Evolutionary conservation across 2,888 invertebrate species (phyloP), one percentile per base, ranked within the genome.

Genomic region (Choreutis nemorana): DNA sequence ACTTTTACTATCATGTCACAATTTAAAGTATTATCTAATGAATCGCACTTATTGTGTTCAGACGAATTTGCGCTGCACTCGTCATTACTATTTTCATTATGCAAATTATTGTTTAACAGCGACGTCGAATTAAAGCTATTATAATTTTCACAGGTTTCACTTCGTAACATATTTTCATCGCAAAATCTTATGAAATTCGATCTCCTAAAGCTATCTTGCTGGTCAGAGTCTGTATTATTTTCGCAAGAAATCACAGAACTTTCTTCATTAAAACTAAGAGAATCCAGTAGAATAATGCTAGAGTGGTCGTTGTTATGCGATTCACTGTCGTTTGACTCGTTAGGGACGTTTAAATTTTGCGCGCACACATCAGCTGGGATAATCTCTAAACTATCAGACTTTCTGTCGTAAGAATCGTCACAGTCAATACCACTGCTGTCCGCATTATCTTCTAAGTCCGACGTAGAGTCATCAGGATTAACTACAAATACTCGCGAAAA

Each of bases 401-500:
- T 77, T 44, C 67, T 73, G 41, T 75, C 75, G 42, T 85, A 85
- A 39, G 86, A 83, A 50, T 87, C 87, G 16, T 86, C 86, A 26
- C 84, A 83, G 43, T 85, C 82, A 27, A 78, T 83, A 23, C 84
- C 83, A 32, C 80, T 80, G 37, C 80, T 78, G 37, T 82, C 83
- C 1, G 83, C 83, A 32, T 83, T 82, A 42, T 81, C 77, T 30
- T 85, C 83, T 23, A 81, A 67, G 29, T 83, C 84, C 0, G 83
- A 84, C 2, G 84, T 84, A 4, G 84, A 83, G 28, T 82, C 81
- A 11, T 68, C 71, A 4, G 84, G 84, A 47, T 87, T 87, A 11
- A 87, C 86, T 1, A 87, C 83, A 50, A 87, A 87, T 10, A 87
- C 85, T 31, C 86, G 81, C 18, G 85, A 85, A 49, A 87, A 88